Percentiles rank a stretch among this genome's conserved stretches.
These are phyloP conservation scores for Cryptocephalus primarius DNA, from an alignment of 2,888 invertebrate genomes.

Conservation along the genomic window DNA sequence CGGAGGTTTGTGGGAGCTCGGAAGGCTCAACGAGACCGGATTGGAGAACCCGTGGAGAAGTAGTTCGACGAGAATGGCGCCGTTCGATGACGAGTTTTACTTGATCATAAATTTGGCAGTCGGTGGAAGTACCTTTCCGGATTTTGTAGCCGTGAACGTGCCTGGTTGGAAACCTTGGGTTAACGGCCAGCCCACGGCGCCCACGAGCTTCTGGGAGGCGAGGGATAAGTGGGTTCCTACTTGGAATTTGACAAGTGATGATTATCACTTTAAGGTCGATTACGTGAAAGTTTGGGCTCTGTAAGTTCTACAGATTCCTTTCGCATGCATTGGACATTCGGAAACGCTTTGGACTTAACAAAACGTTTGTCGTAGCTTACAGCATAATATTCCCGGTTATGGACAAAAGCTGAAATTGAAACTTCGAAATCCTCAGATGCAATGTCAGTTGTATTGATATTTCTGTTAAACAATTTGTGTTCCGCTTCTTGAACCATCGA, in stretches of 20 bases:
- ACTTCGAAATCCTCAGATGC: too few species aligned
- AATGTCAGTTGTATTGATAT: too few species aligned
- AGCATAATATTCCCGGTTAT: too few species aligned
- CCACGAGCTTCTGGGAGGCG: constrained; percentile 51
- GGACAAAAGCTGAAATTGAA: too few species aligned
- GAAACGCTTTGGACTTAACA: too few species aligned
- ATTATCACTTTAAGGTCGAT: constrained; percentile 52
- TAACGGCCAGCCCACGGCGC: constrained; percentile 34
- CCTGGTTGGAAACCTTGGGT: constrained; percentile 53
- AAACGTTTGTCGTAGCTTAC: too few species aligned
- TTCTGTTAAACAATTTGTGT: too few species aligned
- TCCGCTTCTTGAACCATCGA: too few species aligned
- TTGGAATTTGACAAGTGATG: constrained; percentile 38
- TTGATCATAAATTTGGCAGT: constrained; percentile 43
- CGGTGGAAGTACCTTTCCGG: constrained; percentile 54
- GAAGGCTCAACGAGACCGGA: constrained; percentile 41
- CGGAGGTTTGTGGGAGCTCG: constrained; percentile 52
- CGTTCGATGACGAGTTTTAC: constrained; percentile 57
- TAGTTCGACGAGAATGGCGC: constrained; percentile 45
- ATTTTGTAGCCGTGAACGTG: constrained; percentile 37
- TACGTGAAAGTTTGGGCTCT: constrained; percentile 50
- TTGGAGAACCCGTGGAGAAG: constrained; percentile 45
- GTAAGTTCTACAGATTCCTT: constrained; percentile 15
- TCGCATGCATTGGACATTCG: too few species aligned
- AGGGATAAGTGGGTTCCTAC: constrained; percentile 44